Evolutionary conservation across 1,140 invertebrate species (phyloP).

Genomic region (Calliphora vicina): DNA sequence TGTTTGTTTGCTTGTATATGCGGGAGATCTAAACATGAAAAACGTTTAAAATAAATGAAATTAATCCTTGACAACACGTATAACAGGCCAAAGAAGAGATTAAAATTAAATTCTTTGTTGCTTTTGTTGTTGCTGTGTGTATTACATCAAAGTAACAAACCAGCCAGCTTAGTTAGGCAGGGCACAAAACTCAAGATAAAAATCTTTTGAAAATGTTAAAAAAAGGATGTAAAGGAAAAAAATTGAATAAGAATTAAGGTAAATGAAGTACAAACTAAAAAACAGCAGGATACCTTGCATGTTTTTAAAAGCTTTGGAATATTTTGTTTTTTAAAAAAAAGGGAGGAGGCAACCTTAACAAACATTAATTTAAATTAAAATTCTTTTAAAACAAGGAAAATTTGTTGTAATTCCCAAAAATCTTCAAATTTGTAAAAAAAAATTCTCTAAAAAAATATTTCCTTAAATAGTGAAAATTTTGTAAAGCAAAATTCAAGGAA

Average conservation of each 20-base stretch:
- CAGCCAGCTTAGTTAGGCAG: no score
- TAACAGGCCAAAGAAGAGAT: constrained; percentile 1
- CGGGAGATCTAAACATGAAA: constrained; percentile 34
- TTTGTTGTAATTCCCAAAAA: no score
- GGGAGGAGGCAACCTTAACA: neutral
- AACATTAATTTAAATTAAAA: neutral
- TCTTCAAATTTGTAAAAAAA: no score
- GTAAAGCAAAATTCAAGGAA: neutral
- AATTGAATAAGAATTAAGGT: neutral
- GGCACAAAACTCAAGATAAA: neutral
- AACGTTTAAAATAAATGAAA: constrained; percentile 57
- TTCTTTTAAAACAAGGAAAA: neutral
- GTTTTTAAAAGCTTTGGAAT: neutral
- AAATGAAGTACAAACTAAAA: neutral
- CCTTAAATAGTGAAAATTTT: neutral
- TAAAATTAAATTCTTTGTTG: neutral
- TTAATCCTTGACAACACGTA: constrained; percentile 61
- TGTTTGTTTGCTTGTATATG: neutral
- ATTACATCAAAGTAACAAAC: constrained; percentile 17
- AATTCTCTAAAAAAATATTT: neutral
- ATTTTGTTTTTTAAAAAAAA: neutral
- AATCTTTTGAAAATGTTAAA: neutral
- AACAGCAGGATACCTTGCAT: neutral
- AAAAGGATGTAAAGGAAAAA: neutral
- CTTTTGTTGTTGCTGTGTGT: neutral